Base-by-base conservation (phyloP, 2,113 vertebrate species). In the Eonycteris spelaea region DNA sequence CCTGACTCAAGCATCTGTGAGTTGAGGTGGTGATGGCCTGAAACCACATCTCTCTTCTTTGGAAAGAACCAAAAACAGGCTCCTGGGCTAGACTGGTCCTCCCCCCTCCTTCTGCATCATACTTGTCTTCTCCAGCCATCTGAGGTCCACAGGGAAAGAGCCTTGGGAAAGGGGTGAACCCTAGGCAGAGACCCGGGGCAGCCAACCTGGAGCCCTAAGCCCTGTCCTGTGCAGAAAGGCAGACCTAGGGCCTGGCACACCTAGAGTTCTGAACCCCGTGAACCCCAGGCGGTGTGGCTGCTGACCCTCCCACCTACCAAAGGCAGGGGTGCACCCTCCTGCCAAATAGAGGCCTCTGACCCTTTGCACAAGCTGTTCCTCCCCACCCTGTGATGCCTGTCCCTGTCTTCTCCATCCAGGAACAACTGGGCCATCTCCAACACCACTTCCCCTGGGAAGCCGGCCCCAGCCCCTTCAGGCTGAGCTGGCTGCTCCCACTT, bases 341-440 rank as follows among this genome's bases (percentile, higher is more conserved):
- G 10, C 18, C 16, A 22, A 5, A 30, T 0, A 51, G 48, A 38
- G 18, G 40, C 57, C 45, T 45, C 48, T 1, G 2, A 28, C 53
- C 82, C 70, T 87, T 45, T 40, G 19, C 61, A 70, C 22, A 57
- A 5, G 30, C 21, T 40, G 14, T 33, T 59, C 51, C 59, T 43
- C 12, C 33, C 26, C 26, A 9, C 82, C 68, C 19, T 5, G 59
- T 1, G 35, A 33, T 61, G 55, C 40, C 38, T 28, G 40, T 90
- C 40, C 8, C 45, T 43, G 6, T 73, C 53, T 14, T 40, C 65
- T 74, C 43, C 63, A 68, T 28, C 57, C 38, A 10, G 51, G 35
- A 40, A 71, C 84, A 40, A 53, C 74, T 7, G 0, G 28, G 48
- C 10, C 18, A 30, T 19, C 40, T 67, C 82, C 26, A 22, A 61